Base-by-base conservation (phyloP, 2,113 vertebrate genomes). In the Tupaia tana region DNA sequence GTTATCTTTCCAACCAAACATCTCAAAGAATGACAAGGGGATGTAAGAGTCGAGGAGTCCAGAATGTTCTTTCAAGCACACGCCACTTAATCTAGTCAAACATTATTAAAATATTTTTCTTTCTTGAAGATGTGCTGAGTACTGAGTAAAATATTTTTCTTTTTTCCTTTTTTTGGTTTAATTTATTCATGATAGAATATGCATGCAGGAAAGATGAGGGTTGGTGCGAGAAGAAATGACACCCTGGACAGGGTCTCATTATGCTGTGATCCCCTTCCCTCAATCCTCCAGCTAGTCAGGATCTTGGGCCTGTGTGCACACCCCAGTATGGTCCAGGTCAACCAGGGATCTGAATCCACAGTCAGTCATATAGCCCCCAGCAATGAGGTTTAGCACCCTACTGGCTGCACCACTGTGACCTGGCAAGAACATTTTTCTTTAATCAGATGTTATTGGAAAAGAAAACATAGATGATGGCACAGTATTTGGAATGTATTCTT, bases 381-480 rank as follows among this genome's bases (percentile, higher is more conserved):
- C 43, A 43, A 43, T 43, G 43, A 43, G 43, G 43, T 43, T 43
- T 43, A 43, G 43, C 43, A 43, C 43, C 43, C 43, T 43, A 43
- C 43, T 43, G 43, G 43, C 43, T 43, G 43, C 43, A 43, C 43
- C 43, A 43, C 43, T 43, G 43, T 43, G 43, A 43, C 43, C 43
- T 43, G 43, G 43, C 43, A 43, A 73, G 81, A 93, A 59, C 89
- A 70, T 91, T 93, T 89, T 94, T 93, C 54, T 89, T 63, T 77
- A 89, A 91, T 93, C 66, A 67, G 69, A 31, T 81, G 84, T 85
- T 24, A 58, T 31, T 86, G 86, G 86, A 87, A 78, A 86, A 52
- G 93, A 34, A 96, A 89, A 64, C 54, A 34, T 9, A 66, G 73
- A 20, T 89, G 58, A 58, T 20, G 22, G 54, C 56, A 31, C 7